These are phyloP conservation scores for Ceratosolen solmsi DNA, from an alignment of 1,140 invertebrate genomes.

Conservation along the genomic window DNA sequence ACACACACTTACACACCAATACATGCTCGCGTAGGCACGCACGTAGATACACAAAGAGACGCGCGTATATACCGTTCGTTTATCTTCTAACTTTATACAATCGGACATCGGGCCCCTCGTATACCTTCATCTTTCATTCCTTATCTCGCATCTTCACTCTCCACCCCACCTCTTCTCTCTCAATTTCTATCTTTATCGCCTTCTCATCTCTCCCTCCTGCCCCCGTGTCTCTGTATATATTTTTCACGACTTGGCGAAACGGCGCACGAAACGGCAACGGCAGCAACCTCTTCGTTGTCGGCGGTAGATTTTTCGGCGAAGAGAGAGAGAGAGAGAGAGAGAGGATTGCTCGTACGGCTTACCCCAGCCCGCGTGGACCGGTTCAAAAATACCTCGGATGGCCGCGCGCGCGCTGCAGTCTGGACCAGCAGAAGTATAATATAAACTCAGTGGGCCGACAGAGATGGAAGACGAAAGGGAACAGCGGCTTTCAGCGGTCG, in stretches of 20 bases:
- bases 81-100: constrained; percentile 43
- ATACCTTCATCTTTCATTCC: constrained; percentile 53
- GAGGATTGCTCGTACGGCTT: constrained; percentile 65
- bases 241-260: constrained; percentile 45
- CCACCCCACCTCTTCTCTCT: constrained; percentile 41
- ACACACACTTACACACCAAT: background rate
- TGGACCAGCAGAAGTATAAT: constrained; percentile 35
- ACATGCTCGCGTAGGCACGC: background rate
- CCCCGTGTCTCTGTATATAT: constrained; percentile 14
- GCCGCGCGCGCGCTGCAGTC: constrained; percentile 57
- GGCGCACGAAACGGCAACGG: constrained; percentile 11
- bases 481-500: constrained; percentile 16
- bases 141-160: constrained; percentile 45
- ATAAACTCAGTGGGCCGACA: constrained; percentile 6
- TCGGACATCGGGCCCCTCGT: constrained; percentile 33
- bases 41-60: background rate
- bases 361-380: constrained; percentile 60
- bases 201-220: constrained; percentile 33
- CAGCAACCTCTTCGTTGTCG: constrained; percentile 7
- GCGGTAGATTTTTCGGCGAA: constrained; percentile 35
- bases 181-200: constrained; percentile 47
- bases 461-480: constrained; percentile 10
- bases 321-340: constrained; percentile 54
- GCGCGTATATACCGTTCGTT: constrained; percentile 37
- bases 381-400: constrained; percentile 72